phyloP scores from a whole-genome alignment of 2,797 vertebrate species.

The Lates japonicus region DNA sequence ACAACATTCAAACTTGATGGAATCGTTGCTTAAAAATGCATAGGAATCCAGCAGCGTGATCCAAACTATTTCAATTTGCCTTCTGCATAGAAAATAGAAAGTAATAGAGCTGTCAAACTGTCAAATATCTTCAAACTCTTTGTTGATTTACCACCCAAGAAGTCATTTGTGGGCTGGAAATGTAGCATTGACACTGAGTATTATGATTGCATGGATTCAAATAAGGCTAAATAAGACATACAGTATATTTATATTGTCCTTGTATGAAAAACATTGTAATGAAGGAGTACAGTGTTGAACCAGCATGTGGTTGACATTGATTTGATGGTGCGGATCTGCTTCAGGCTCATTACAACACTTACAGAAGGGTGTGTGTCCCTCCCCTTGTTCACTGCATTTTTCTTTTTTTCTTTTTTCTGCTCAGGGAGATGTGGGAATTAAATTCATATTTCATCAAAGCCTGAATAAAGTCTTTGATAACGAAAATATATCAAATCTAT shows the following conservation, averaged over 20 bases:
- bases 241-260: slow-evolving; percentile 49
- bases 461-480: slow-evolving; percentile 71
- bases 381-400: slow-evolving; percentile 32
- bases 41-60: background rate
- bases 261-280: slow-evolving; percentile 55
- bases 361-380: slow-evolving; percentile 18
- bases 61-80: slow-evolving; percentile 22
- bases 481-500: slow-evolving; percentile 64
- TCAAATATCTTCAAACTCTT: slow-evolving; percentile 45
- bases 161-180: slow-evolving; percentile 48
- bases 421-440: slow-evolving; percentile 71
- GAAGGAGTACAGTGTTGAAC: slow-evolving; percentile 38
- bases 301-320: slow-evolving; percentile 62
- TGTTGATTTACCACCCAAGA: slow-evolving; percentile 41
- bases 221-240: slow-evolving; percentile 27
- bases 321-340: slow-evolving; percentile 71
- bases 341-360: slow-evolving; percentile 61
- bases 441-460: slow-evolving; percentile 76
- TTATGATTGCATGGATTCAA: slow-evolving; percentile 40
- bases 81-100: slow-evolving; percentile 38
- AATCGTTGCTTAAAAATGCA: slow-evolving; percentile 10
- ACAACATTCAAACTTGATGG: slow-evolving; percentile 27
- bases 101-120: slow-evolving; percentile 60
- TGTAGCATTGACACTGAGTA: slow-evolving; percentile 25
- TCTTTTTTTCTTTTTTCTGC: slow-evolving; percentile 65